Base-by-base conservation (phyloP, 2,797 vertebrate genomes). In the Neopelma chrysocephalum region DNA sequence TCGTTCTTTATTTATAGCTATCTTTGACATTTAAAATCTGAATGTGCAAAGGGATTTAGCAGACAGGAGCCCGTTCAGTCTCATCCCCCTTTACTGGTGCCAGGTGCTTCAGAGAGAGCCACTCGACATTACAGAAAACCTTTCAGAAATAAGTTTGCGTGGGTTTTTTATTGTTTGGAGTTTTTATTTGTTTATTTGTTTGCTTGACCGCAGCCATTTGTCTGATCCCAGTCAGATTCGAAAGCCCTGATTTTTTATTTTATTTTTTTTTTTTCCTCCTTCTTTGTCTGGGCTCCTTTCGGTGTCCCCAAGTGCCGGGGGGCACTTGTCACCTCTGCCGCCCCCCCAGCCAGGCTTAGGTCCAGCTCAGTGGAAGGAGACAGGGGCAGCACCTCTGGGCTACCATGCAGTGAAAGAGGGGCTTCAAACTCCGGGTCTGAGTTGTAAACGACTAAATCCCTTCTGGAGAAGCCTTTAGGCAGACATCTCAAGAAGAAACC, bases 391-490 rank as follows among this genome's bases (percentile, higher is more conserved):
- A 93, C 36, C 15, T 68, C 15, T 0, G 5, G 56, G 34, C 16
- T 51, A 27, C 64, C 10, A 1, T 17, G n/a, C 14, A 16, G 16
- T 22, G 12, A 50, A 69, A 54, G 3, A 1, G 7, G 22, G 32
- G 26, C 11, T 90, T 75, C 54, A 31, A 12, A 76, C 42, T 65
- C 62, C 66, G 54, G 10, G 11, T 75, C 14, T 71, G 73, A 57
- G 61, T 71, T 84, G 60, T 5, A 51, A 96, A 70, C 0, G 5
- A 42, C 32, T 66, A 86, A 93, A 93, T 76, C 86, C 58, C n/a
- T 76, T 56, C 70, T 65, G 78, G 91, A 89, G 78, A 54, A 79
- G 62, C 82, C 91, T 89, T 78, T 8, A 94, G 94, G 89, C 91
- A 92, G 38, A 32, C 16, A 62, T 72, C 66, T 91, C 56, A 32